phyloP scores from a whole-genome alignment of 92 coral and sea anemone species.

The Paragorgia papillata region DNA sequence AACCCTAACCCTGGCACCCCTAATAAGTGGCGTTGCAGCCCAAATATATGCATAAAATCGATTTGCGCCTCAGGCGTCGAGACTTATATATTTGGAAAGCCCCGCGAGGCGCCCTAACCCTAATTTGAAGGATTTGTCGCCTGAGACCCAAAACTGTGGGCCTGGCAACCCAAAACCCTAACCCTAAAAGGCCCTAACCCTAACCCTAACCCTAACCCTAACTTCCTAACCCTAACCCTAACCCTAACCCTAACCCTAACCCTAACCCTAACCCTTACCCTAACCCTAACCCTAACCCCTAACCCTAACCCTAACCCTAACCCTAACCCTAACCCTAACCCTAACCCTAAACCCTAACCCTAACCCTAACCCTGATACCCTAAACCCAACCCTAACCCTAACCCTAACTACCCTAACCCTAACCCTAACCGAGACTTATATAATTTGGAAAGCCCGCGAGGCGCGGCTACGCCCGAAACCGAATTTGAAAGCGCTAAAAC shows the following conservation, averaged over 20 bases:
- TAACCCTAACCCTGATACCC: constrained; percentile 19
- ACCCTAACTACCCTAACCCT: constrained; percentile 43
- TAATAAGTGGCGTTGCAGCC: too few species aligned
- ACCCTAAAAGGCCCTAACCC: constrained; percentile 48
- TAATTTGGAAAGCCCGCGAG: too few species aligned
- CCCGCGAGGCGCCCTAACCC: too few species aligned
- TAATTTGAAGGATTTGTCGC: too few species aligned
- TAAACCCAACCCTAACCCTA: constrained; percentile 40
- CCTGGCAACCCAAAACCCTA: constrained; percentile 35
- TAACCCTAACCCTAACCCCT: constrained; percentile 55
- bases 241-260: constrained; percentile 50
- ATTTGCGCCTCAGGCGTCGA: too few species aligned
- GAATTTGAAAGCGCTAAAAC: constrained; percentile 1
- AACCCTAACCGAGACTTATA: constrained; percentile 33
- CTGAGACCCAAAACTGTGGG: too few species aligned
- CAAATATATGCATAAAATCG: too few species aligned
- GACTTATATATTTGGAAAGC: too few species aligned
- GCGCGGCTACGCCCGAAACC: constrained; percentile 5
- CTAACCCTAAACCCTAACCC: constrained; percentile 54
- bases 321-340: constrained; percentile 54
- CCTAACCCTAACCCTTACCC: constrained; percentile 57
- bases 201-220: constrained; percentile 49
- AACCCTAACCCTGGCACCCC: constrained; percentile 33
- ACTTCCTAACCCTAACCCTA: constrained; percentile 53
- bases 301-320: constrained; percentile 45